Percentiles rank a stretch among this genome's conserved stretches.
These are phyloP conservation scores for Celastrina argiolus DNA, from an alignment of 2,888 invertebrate species.

Conservation along the genomic window DNA sequence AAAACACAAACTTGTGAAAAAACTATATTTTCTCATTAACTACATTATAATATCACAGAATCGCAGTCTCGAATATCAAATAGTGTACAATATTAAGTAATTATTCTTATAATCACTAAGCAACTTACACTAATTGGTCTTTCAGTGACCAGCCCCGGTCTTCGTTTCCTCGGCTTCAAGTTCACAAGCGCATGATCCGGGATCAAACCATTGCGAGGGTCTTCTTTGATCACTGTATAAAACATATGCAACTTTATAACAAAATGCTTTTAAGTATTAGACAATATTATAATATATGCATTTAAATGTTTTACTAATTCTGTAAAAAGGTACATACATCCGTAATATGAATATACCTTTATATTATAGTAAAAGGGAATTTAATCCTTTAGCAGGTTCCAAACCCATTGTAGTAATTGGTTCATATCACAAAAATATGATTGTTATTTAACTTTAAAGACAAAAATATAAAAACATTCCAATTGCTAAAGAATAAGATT, in stretches of 20 bases:
- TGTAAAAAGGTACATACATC: no score
- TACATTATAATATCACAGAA: constrained; percentile 10
- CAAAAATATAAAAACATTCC: no score
- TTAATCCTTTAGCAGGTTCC: no score
- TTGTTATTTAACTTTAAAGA: no score
- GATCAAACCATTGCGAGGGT: constrained; percentile 56
- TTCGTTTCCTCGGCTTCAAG: constrained; percentile 67
- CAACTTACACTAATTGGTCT: constrained; percentile 79
- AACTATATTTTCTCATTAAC: constrained; percentile 12
- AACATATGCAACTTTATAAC: background rate
- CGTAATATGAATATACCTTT: no score
- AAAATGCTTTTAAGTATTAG: background rate
- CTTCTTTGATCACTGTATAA: constrained; percentile 59
- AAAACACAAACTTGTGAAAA: constrained; percentile 12
- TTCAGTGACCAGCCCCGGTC: constrained; percentile 80
- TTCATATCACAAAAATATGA: no score
- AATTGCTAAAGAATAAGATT: no score
- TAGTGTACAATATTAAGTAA: constrained; percentile 1
- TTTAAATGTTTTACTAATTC: background rate
- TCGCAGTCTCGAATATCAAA: background rate
- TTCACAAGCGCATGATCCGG: constrained; percentile 64
- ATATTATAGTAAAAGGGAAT: no score
- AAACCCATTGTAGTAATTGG: no score
- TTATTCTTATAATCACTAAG: constrained; percentile 21
- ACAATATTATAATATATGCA: background rate